Base-by-base conservation (phyloP, 2,888 invertebrate species). In the Malthinus flaveolus region DNA sequence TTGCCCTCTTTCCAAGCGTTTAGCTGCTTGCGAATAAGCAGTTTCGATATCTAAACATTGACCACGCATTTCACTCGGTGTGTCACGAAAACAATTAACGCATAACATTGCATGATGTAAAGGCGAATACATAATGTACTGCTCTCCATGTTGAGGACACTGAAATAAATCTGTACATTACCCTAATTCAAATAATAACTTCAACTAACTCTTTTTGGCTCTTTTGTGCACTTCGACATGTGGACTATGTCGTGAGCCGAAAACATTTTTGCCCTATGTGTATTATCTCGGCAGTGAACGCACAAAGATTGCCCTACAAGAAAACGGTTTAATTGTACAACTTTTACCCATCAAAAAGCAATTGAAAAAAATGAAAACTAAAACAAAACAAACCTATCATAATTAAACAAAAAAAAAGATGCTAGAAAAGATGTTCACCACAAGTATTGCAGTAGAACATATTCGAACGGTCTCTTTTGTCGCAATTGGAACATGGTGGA, bases 371-470 rank as follows among this genome's bases (percentile, higher is more conserved):
- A 34, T 45, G 36, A 59, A 62, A 50, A 51, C 48, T 50, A 34
- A 55, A 61, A 59, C 49, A 62, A 48, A 58, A 66, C 62, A 55
- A 60, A 64, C 61, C 63, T 48, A 60, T 63, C 63, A 60, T 64
- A 64, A 46, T 51, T 11, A 44, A 61, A 59, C 33, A 59, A 59
- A 61, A 59, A 56, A 59, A 55, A 60, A 42, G 56, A 57, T 53
- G 35, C 49, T 32, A 49, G 39, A 33, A 44, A 51, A 32, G 37
- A 44, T 56, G 66, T 73, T 73, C 79, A 86, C 87, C 86, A 74
- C 90, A 90, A 46, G 90, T 90, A 73, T 87, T 88, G 80, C 90
- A 90, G 80, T 88, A 89, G 76, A 82, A 89, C 90, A 90, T 90
- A 56, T 87, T 87, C 57, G 82, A 78, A 62, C 84, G 81, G 72